Conservation (phyloP, 1,140 invertebrate genomes). For the Coptotermes formosanus region DNA sequence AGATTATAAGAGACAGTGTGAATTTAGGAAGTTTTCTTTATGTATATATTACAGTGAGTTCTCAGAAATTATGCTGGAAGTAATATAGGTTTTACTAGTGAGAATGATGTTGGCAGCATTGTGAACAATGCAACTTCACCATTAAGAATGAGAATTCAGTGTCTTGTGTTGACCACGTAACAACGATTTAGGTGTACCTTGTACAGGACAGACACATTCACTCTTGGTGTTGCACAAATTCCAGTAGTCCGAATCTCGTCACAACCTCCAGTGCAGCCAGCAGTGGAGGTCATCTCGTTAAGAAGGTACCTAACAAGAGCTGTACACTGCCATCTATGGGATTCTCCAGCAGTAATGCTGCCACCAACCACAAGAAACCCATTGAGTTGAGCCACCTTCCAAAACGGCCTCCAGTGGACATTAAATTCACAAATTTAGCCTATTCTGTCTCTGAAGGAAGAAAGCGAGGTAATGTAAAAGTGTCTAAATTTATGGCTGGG, state of each 20-base stretch:
- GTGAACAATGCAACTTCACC: not conserved
- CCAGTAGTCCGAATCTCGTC: slow-evolving; percentile 22
- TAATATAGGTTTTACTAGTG: too few species aligned
- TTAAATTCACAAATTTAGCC: slow-evolving; percentile 52
- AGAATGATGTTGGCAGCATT: not conserved
- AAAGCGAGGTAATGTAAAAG: slow-evolving; percentile 46
- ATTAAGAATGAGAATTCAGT: not conserved
- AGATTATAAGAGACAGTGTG: not conserved
- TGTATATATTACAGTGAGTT: not conserved
- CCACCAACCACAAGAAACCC: slow-evolving; percentile 26
- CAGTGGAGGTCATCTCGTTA: slow-evolving; percentile 21
- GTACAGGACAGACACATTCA: too few species aligned
- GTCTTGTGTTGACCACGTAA: not conserved
- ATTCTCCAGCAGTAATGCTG: not conserved
- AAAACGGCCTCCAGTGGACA: slow-evolving; percentile 51
- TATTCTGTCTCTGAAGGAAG: slow-evolving; percentile 53
- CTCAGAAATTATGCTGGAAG: not conserved
- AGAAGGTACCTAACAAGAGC: slow-evolving; percentile 32
- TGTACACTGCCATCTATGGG: slow-evolving; percentile 25
- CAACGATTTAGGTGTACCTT: not conserved
- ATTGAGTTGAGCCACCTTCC: slow-evolving; percentile 45
- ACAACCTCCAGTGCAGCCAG: not conserved
- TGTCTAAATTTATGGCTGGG: too few species aligned
- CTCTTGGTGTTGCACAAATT: not conserved
- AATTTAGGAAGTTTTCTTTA: not conserved